phyloP scores from a whole-genome alignment of 2,797 vertebrate species.

The Schizothorax lantsangensis region DNA sequence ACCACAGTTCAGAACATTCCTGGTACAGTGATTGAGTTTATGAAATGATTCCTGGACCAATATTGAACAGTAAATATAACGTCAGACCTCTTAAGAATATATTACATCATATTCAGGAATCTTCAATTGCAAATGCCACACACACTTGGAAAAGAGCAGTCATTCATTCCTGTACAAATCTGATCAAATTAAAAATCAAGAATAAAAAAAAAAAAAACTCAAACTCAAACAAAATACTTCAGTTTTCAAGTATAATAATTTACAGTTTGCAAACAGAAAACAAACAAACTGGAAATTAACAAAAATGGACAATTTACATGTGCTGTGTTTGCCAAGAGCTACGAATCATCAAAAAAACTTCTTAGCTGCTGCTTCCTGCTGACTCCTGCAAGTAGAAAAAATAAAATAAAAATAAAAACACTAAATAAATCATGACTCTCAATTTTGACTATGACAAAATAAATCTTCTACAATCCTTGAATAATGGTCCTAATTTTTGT shows the following conservation, averaged over 20 bases:
- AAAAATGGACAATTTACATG: slow-evolving; percentile 79
- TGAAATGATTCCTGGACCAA: slow-evolving; percentile 60
- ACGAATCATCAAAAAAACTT: slow-evolving; percentile 96
- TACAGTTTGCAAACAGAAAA: slow-evolving; percentile 81
- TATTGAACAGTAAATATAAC: slow-evolving; percentile 70
- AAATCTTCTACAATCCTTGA: background rate
- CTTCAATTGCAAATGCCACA: slow-evolving; percentile 55
- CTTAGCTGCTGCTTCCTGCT: slow-evolving; percentile 99
- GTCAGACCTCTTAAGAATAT: slow-evolving; percentile 65
- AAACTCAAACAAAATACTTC: slow-evolving; percentile 66
- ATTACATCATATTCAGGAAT: slow-evolving; percentile 68
- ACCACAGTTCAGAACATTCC: slow-evolving; percentile 67
- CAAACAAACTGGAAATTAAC: slow-evolving; percentile 62
- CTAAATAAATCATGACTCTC: no score
- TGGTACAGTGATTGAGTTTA: slow-evolving; percentile 57
- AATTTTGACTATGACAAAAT: background rate
- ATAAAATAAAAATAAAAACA: background rate
- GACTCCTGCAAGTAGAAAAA: slow-evolving; percentile 80
- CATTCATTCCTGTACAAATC: slow-evolving; percentile 68
- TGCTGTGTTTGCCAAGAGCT: slow-evolving; percentile 69
- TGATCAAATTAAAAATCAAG: slow-evolving; percentile 75
- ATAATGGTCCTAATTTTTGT: no score
- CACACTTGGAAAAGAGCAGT: slow-evolving; percentile 60
- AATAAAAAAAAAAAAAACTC: slow-evolving; percentile 68
- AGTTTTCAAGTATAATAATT: slow-evolving; percentile 87